phyloP scores from a whole-genome alignment of 2,888 invertebrate species.

The Itoplectis maculator region DNA sequence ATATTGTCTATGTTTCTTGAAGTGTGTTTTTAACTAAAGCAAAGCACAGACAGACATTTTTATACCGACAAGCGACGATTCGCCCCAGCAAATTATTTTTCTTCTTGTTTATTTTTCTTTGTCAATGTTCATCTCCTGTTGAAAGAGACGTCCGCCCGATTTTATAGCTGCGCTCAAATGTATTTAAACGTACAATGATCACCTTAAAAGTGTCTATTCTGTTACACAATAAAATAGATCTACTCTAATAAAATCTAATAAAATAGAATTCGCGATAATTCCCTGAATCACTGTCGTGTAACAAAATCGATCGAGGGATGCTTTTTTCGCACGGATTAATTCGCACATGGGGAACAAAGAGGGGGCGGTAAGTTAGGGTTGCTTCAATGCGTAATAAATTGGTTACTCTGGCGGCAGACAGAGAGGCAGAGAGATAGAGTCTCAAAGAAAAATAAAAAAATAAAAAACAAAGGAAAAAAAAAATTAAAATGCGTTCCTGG shows the following conservation, averaged over 20 bases:
- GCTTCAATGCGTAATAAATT: slow-evolving; percentile 5
- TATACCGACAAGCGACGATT: slow-evolving; percentile 49
- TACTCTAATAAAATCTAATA: too few species aligned
- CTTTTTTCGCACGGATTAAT: not conserved
- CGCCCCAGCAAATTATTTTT: slow-evolving; percentile 22
- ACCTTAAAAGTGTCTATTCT: not conserved
- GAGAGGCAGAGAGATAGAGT: slow-evolving; percentile 14
- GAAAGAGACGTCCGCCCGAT: not conserved
- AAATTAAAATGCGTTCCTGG: slow-evolving; percentile 76
- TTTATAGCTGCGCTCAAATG: slow-evolving; percentile 10
- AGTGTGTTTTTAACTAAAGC: too few species aligned
- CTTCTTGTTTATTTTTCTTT: slow-evolving; percentile 27
- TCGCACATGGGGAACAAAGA: not conserved
- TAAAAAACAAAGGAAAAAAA: slow-evolving; percentile 57
- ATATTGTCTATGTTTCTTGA: not conserved
- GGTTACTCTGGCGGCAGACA: slow-evolving; percentile 40
- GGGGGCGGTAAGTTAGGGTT: not conserved
- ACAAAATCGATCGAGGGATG: slow-evolving; percentile 3
- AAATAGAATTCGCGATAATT: not conserved
- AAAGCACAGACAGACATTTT: not conserved
- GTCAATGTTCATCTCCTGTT: slow-evolving; percentile 16
- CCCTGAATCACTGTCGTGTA: slow-evolving; percentile 19
- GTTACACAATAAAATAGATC: too few species aligned
- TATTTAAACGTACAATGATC: not conserved
- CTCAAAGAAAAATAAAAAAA: slow-evolving; percentile 38